Evolutionary conservation across 2,797 vertebrate species (phyloP).

Genomic region (Gobio occitaniae): DNA sequence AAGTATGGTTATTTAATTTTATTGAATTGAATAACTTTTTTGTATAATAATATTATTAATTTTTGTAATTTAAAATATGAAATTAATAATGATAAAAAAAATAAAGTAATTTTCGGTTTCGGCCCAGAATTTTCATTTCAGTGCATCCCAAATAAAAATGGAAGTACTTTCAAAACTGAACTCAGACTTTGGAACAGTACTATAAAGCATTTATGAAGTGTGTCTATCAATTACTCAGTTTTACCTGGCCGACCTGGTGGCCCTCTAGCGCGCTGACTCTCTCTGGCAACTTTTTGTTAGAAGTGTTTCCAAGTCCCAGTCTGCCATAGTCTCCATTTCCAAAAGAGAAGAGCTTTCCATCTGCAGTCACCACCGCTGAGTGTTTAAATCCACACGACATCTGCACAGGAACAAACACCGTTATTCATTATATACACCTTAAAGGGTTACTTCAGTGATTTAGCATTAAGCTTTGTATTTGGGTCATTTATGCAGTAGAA

Average conservation of each 20-base stretch:
- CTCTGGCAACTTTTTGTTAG: slow-evolving; percentile 85
- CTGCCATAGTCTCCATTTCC: slow-evolving; percentile 86
- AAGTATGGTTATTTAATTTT: too few species aligned
- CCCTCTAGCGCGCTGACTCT: slow-evolving; percentile 81
- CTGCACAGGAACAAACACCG: slow-evolving; percentile 57
- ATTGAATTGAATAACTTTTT: too few species aligned
- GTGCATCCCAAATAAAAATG: too few species aligned
- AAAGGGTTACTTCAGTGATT: too few species aligned
- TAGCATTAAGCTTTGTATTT: too few species aligned
- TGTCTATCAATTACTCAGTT: not conserved
- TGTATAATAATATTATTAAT: too few species aligned
- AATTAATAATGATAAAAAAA: too few species aligned
- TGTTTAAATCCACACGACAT: slow-evolving; percentile 85
- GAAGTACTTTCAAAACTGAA: not conserved
- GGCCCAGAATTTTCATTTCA: too few species aligned
- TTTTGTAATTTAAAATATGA: too few species aligned
- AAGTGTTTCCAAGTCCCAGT: slow-evolving; percentile 82
- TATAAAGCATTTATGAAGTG: not conserved
- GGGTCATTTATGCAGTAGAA: too few species aligned
- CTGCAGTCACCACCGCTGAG: slow-evolving; percentile 82
- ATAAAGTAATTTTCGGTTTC: too few species aligned
- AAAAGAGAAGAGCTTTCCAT: slow-evolving; percentile 85
- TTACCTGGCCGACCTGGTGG: slow-evolving; percentile 81
- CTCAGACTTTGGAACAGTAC: not conserved
- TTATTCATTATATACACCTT: not conserved